These are phyloP conservation scores for Lycophotia porphyrea DNA, from an alignment of 2,888 invertebrate species.

Conservation along the genomic window DNA sequence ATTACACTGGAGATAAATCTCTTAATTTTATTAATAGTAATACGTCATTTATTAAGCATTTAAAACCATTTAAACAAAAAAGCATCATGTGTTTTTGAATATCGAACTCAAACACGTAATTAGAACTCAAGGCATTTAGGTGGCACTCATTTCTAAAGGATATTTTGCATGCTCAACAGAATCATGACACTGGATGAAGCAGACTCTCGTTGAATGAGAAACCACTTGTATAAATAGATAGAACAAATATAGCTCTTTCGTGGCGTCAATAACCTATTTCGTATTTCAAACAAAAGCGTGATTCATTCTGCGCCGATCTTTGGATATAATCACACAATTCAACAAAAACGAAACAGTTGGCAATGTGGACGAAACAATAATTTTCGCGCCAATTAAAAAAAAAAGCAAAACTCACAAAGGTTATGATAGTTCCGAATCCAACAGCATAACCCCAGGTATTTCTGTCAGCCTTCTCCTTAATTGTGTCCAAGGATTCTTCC, in stretches of 20 bases:
- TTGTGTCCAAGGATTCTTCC: conserved; percentile 16
- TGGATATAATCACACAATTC: neutral
- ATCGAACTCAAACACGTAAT: neutral
- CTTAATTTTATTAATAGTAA: too few relatives aligned
- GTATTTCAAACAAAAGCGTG: neutral
- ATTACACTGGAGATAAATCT: neutral
- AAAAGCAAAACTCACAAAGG: conserved; percentile 90
- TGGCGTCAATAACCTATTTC: conserved; percentile 4
- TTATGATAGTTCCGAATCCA: conserved; percentile 91
- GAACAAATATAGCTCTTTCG: conserved; percentile 3
- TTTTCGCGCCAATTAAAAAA: neutral
- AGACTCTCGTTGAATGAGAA: neutral
- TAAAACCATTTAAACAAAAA: neutral
- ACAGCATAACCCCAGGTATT: conserved; percentile 92
- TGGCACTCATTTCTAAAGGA: neutral
- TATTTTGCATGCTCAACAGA: neutral
- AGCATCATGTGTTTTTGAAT: neutral
- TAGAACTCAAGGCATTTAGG: neutral
- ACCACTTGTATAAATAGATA: conserved; percentile 1
- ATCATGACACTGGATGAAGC: neutral
- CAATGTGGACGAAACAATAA: conserved; percentile 22
- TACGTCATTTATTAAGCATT: neutral
- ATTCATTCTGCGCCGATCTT: neutral
- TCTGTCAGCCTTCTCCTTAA: conserved; percentile 59
- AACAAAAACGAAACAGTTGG: neutral